phyloP scores from a whole-genome alignment of 2,888 invertebrate genomes.

The Epinotia bilunana region DNA sequence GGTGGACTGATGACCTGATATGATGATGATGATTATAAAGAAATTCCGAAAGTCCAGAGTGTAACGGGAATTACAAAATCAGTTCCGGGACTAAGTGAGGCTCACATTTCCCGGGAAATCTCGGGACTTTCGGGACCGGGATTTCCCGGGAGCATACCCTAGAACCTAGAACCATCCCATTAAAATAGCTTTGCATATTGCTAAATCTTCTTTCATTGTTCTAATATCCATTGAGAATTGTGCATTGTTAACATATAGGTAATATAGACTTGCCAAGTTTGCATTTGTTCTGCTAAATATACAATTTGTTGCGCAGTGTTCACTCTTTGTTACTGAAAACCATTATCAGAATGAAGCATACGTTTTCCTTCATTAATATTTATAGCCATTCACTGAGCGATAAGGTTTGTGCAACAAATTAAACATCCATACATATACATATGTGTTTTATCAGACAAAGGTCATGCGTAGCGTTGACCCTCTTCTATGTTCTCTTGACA shows the following conservation, averaged over 20 bases:
- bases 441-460: constrained; percentile 11
- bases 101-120: too few relatives aligned
- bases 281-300: constrained; percentile 7
- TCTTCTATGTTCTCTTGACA: constrained; percentile 13
- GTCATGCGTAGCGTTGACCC: constrained; percentile 14
- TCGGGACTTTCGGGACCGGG: too few relatives aligned
- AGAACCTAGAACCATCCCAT: too few relatives aligned
- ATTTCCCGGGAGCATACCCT: too few relatives aligned
- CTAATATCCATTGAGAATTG: constrained; percentile 12
- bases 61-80: too few relatives aligned
- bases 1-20: too few relatives aligned
- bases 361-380: constrained; percentile 15
- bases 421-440: not conserved
- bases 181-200: not conserved
- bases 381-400: constrained; percentile 17
- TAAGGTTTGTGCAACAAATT: constrained; percentile 16
- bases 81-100: too few relatives aligned
- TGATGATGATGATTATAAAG: too few relatives aligned
- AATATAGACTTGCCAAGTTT: not conserved
- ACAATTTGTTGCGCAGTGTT: constrained; percentile 6
- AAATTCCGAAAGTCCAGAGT: too few relatives aligned
- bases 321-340: constrained; percentile 11
- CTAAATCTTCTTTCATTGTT: constrained; percentile 22
- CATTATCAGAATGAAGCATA: constrained; percentile 12
- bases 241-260: constrained; percentile 1